Evolutionary conservation across 1,140 invertebrate genomes (phyloP).

Genomic region (Cheumatopsyche charites): DNA sequence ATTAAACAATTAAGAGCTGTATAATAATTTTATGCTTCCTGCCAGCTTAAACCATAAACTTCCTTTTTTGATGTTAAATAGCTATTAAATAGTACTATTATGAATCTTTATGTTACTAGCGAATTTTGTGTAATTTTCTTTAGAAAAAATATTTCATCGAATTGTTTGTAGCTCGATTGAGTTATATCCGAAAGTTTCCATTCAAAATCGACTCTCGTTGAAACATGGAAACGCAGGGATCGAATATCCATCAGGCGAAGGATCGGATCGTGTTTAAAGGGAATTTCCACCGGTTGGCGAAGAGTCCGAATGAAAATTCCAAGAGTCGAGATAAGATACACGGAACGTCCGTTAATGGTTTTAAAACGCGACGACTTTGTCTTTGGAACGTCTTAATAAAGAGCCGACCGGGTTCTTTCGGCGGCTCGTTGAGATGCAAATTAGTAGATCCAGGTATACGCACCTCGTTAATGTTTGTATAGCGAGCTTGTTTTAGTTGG

Average conservation of each 20-base stretch:
- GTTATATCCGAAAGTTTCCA: neutral
- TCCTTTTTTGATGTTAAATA: too few relatives aligned
- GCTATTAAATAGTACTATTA: too few relatives aligned
- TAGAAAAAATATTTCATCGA: too few relatives aligned
- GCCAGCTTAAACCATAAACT: too few relatives aligned
- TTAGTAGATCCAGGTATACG: conserved; percentile 7
- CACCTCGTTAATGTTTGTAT: neutral
- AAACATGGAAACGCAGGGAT: neutral
- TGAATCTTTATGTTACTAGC: too few relatives aligned
- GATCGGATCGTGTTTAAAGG: neutral
- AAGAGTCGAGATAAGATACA: conserved; percentile 3
- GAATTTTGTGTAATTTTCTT: too few relatives aligned
- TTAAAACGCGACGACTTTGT: conserved; percentile 11
- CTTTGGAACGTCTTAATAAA: conserved; percentile 17
- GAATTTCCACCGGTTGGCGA: neutral
- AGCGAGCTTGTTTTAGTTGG: neutral
- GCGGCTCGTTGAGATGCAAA: conserved; percentile 18
- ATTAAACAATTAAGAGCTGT: too few relatives aligned
- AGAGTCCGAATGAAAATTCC: conserved; percentile 19
- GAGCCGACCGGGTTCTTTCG: neutral
- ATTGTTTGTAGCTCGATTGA: too few relatives aligned
- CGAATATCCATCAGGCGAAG: neutral
- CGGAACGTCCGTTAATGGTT: conserved; percentile 15
- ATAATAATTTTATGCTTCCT: too few relatives aligned
- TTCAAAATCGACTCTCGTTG: neutral